These are phyloP conservation scores for Coleophora flavipennella DNA, from an alignment of 2,888 invertebrate genomes.

Conservation along the genomic window DNA sequence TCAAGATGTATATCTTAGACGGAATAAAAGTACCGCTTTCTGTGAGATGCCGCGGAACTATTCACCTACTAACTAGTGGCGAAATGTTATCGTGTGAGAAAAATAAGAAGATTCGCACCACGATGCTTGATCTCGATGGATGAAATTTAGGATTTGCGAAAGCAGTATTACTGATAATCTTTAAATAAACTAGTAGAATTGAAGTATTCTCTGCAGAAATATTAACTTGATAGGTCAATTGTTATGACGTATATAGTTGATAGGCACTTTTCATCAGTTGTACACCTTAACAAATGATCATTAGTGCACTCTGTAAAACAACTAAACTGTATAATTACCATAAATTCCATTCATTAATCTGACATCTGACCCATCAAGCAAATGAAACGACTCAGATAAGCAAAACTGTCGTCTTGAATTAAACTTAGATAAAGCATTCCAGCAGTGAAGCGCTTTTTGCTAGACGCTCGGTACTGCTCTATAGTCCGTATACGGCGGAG, in stretches of 20 bases:
- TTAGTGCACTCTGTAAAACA: too few relatives aligned
- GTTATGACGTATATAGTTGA: too few relatives aligned
- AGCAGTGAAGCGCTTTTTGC: constrained; percentile 19
- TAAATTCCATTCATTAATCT: constrained; percentile 14
- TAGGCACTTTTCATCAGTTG: too few relatives aligned
- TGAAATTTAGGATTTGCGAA: too few relatives aligned
- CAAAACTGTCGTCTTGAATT: constrained; percentile 23
- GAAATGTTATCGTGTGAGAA: constrained; percentile 24
- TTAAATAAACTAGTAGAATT: not conserved
- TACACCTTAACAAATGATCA: too few relatives aligned
- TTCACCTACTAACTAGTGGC: constrained; percentile 48
- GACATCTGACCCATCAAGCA: constrained; percentile 18
- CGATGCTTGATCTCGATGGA: too few relatives aligned
- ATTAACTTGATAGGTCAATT: too few relatives aligned
- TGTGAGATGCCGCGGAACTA: constrained; percentile 53
- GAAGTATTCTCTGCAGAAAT: too few relatives aligned
- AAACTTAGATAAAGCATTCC: constrained; percentile 24
- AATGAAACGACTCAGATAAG: constrained; percentile 32
- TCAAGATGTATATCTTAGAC: constrained; percentile 64
- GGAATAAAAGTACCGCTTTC: constrained; percentile 68
- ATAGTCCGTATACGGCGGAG: constrained; percentile 53
- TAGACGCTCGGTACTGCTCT: constrained; percentile 45
- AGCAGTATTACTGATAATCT: not conserved
- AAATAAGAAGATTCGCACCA: constrained; percentile 11
- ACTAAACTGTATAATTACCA: constrained; percentile 2